phyloP scores from a whole-genome alignment of 1,140 invertebrate species.

The Drosophila sturtevanti region DNA sequence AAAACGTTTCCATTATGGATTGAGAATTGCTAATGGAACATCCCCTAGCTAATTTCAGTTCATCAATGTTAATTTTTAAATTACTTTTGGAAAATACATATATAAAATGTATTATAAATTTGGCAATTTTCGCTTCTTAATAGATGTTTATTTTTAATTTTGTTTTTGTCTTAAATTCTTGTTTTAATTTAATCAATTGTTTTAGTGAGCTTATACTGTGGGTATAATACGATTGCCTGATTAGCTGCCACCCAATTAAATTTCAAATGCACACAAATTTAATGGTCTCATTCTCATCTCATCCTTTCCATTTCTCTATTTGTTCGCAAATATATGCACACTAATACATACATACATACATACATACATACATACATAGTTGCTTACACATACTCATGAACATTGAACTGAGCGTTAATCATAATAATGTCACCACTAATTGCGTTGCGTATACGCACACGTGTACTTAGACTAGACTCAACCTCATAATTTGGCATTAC shows the following conservation, averaged over 20 bases:
- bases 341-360: slow-evolving; percentile 2
- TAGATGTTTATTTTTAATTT: too few relatives aligned
- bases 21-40: neutral
- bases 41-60: neutral
- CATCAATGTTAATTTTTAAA: neutral
- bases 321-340: slow-evolving; percentile 32
- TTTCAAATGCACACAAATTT: slow-evolving; percentile 67
- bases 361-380: slow-evolving; percentile 1
- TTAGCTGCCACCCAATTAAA: slow-evolving; percentile 68
- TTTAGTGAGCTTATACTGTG: neutral
- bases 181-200: too few relatives aligned
- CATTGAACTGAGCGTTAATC: slow-evolving; percentile 62
- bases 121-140: too few relatives aligned
- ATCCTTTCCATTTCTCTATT: neutral
- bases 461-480: slow-evolving; percentile 54
- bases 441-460: slow-evolving; percentile 77
- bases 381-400: slow-evolving; percentile 11
- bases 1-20: neutral
- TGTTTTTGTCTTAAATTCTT: too few relatives aligned
- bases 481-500: slow-evolving; percentile 67
- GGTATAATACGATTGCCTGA: slow-evolving; percentile 25
- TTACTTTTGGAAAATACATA: too few relatives aligned
- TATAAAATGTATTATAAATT: too few relatives aligned
- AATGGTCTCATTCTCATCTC: slow-evolving; percentile 19
- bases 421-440: slow-evolving; percentile 78